A percentile compares a stretch with the other conserved stretches of the same genome.
Conservation (phyloP, 2,797 vertebrate species). For the Sarcophilus harrisii region DNA sequence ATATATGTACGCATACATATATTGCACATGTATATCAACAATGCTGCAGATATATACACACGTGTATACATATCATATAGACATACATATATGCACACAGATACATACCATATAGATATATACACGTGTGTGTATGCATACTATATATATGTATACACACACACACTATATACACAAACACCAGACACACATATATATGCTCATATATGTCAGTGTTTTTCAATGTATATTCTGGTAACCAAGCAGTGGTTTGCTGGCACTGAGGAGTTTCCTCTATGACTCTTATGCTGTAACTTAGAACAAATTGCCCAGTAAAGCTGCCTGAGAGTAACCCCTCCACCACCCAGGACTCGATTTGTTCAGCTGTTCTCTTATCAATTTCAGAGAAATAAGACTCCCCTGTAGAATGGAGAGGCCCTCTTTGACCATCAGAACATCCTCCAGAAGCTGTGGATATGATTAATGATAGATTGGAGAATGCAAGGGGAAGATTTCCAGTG, state of each 20-base stretch:
- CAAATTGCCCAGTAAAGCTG: too few species aligned
- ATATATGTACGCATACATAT: too few species aligned
- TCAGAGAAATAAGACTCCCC: background rate
- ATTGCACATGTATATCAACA: too few species aligned
- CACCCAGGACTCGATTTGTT: background rate
- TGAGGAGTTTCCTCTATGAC: background rate
- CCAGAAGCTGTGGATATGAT: background rate
- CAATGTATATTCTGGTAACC: background rate
- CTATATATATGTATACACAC: too few species aligned
- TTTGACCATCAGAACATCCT: too few species aligned
- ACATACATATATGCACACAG: too few species aligned
- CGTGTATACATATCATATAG: too few species aligned
- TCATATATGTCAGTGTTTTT: background rate
- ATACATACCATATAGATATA: too few species aligned
- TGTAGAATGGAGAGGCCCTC: background rate
- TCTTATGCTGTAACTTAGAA: too few species aligned
- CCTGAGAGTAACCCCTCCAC: background rate
- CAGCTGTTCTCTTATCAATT: background rate
- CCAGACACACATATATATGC: background rate
- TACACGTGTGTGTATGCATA: too few species aligned
- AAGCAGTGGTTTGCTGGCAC: background rate
- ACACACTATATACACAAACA: too few species aligned
- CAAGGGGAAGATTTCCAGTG: background rate
- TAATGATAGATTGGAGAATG: background rate
- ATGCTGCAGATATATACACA: too few species aligned